Percentiles rank a stretch among this genome's conserved stretches.
phyloP scores from a whole-genome alignment of 35 echinoderm and acorn worm species.

The Stichopus chloronotus region DNA sequence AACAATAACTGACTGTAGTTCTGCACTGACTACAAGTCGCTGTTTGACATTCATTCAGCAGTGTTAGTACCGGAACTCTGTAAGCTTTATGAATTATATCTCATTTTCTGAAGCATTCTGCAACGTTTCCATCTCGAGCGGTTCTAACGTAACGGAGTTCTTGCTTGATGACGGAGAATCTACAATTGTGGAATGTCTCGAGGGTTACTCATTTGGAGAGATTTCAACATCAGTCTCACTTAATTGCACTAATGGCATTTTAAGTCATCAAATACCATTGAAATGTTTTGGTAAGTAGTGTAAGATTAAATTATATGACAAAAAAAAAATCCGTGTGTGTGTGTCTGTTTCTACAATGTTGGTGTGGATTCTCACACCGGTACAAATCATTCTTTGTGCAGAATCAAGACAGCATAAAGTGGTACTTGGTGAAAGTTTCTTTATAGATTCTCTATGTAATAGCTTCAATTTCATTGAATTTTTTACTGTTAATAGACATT shows the following conservation, averaged over 20 bases:
- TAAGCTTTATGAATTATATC: neutral
- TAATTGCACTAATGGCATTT: neutral
- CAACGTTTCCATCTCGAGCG: neutral
- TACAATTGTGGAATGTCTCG: neutral
- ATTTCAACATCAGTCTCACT: neutral
- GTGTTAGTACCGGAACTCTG: no score
- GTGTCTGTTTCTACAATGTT: no score
- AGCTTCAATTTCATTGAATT: neutral
- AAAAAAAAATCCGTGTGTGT: no score
- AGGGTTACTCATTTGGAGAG: neutral
- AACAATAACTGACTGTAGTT: no score
- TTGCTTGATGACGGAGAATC: neutral
- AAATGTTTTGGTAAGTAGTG: constrained; percentile 3
- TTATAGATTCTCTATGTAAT: neutral
- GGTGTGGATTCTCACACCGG: no score
- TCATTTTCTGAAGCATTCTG: neutral
- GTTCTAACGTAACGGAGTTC: neutral
- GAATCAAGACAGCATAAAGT: no score
- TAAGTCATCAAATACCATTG: neutral
- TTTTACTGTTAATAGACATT: neutral
- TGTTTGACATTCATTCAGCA: no score
- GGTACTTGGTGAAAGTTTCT: no score
- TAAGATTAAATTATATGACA: no score
- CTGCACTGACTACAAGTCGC: no score
- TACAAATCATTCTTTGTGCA: no score